Conservation (phyloP, 2,888 invertebrate species). For the Sphaerophoria rueppellii region DNA sequence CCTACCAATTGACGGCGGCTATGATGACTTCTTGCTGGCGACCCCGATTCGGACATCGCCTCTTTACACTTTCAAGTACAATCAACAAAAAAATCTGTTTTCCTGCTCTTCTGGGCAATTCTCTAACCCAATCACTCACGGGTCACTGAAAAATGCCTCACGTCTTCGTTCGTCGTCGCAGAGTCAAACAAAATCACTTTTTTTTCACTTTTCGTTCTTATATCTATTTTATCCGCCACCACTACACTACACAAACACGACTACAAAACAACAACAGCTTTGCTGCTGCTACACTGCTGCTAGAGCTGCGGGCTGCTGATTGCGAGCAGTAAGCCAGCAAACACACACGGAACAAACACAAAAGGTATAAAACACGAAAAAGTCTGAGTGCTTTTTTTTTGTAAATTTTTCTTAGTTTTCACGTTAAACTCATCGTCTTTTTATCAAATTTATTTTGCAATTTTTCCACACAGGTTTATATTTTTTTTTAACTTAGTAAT, state of each 20-base stretch:
- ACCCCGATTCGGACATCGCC: constrained; percentile 82
- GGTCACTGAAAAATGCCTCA: constrained; percentile 59
- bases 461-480: constrained; percentile 44
- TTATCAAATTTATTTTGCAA: constrained; percentile 65
- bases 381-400: constrained; percentile 50
- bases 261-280: constrained; percentile 10
- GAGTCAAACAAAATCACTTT: constrained; percentile 64
- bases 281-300: constrained; percentile 37
- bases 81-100: constrained; percentile 36
- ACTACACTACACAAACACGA: constrained; percentile 42
- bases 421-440: constrained; percentile 57
- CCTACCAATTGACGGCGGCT: constrained; percentile 82
- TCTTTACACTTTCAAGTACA: constrained; percentile 46
- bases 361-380: constrained; percentile 58
- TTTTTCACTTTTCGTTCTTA: constrained; percentile 9
- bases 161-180: constrained; percentile 47
- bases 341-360: constrained; percentile 66
- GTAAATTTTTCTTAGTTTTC: constrained; percentile 53
- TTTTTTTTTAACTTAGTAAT: constrained; percentile 28
- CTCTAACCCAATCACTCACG: constrained; percentile 59
- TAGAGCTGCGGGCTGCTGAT: constrained; percentile 33
- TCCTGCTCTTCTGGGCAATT: constrained; percentile 51
- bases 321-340: constrained; percentile 32
- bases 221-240: constrained; percentile 54
- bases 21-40: constrained; percentile 76